phyloP scores from a whole-genome alignment of 2,797 vertebrate genomes.

The Pangasius djambal region DNA sequence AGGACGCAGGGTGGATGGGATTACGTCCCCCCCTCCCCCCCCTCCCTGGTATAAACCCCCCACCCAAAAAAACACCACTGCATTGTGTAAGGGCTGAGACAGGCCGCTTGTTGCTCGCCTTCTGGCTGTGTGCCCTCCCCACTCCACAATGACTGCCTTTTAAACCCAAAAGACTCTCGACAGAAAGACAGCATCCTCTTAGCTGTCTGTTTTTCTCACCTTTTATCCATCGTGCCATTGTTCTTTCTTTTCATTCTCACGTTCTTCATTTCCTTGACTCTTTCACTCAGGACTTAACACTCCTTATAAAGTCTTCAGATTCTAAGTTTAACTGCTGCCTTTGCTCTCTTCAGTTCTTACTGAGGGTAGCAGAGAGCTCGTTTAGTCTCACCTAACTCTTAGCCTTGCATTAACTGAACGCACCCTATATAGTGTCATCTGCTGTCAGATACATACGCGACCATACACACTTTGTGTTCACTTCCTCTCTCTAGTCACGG shows the following conservation, averaged over 20 bases:
- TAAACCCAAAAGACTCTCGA: conserved; percentile 76
- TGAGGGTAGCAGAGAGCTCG: background rate
- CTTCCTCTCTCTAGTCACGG: background rate
- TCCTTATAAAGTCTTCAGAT: background rate
- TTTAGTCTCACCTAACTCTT: background rate
- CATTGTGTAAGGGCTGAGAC: conserved; percentile 76
- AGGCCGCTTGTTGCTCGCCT: conserved; percentile 79
- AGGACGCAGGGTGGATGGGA: conserved; percentile 62
- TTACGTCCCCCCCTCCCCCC: conserved; percentile 56
- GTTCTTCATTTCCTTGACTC: conserved; percentile 36
- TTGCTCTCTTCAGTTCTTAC: conserved; percentile 20
- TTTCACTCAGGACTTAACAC: conserved; percentile 50
- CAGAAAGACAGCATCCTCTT: conserved; percentile 43
- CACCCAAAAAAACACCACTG: conserved; percentile 67
- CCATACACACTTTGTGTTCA: background rate
- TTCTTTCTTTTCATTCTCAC: conserved; percentile 31
- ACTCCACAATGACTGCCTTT: conserved; percentile 67
- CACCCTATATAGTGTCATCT: background rate
- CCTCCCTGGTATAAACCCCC: conserved; percentile 45
- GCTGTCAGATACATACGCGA: conserved; percentile 13
- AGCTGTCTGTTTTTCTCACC: conserved; percentile 48
- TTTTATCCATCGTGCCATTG: conserved; percentile 50
- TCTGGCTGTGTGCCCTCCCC: conserved; percentile 67
- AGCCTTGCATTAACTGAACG: background rate
- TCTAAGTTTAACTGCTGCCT: conserved; percentile 56